Percentiles rank a stretch among this genome's conserved stretches.
Evolutionary conservation across 2,113 vertebrate species (phyloP).

Genomic region (Psittacula cyanocephala): DNA sequence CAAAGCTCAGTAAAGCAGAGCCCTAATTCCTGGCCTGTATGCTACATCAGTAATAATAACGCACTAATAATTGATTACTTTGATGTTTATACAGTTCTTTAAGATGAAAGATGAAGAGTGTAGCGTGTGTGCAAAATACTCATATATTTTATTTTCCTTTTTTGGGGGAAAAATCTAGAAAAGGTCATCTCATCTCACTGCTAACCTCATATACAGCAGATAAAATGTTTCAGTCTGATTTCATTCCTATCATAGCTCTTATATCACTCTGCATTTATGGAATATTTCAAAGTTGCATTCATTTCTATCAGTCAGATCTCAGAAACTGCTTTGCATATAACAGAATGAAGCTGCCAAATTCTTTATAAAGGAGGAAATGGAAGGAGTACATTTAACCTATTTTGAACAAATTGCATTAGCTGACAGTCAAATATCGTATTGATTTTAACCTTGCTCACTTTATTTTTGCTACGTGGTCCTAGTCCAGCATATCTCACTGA

Average conservation of each 20-base stretch:
- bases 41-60: background rate
- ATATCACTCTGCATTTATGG: constrained; percentile 44
- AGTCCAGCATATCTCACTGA: background rate
- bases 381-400: constrained; percentile 34
- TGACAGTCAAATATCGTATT: constrained; percentile 63
- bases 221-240: constrained; percentile 60
- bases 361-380: constrained; percentile 47
- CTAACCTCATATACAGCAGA: constrained; percentile 7
- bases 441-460: constrained; percentile 43
- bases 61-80: background rate
- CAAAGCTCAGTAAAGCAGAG: background rate
- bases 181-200: background rate
- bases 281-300: constrained; percentile 51
- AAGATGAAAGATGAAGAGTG: background rate
- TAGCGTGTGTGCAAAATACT: background rate
- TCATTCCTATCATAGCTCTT: constrained; percentile 32
- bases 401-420: constrained; percentile 61
- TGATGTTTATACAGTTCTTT: background rate
- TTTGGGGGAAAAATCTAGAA: background rate
- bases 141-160: background rate
- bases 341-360: constrained; percentile 29
- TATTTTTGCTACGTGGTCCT: constrained; percentile 16
- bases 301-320: constrained; percentile 35
- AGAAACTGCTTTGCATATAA: constrained; percentile 14
- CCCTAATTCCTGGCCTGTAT: background rate